Evolutionary conservation across 2,888 invertebrate genomes (phyloP), one percentile per base, ranked within the genome.

Genomic region (Chymomyza amoena): DNA sequence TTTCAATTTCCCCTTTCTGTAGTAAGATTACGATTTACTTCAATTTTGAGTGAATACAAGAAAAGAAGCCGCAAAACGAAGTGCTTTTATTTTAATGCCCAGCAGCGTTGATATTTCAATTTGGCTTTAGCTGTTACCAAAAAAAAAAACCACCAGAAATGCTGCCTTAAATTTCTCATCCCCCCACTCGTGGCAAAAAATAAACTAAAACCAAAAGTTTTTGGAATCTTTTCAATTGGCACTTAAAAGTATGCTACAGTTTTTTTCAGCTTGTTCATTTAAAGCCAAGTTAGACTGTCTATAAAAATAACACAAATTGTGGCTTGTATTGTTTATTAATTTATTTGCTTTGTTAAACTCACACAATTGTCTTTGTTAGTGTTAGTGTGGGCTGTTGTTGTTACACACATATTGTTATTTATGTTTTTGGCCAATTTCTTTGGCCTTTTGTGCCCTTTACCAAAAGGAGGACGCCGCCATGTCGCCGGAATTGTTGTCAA

Each of bases 401-500:
- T 56, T 51, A 4, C 20, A 61, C 63, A 39, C 10, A 39, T 15
- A 61, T 25, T 18, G 59, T 45, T 45, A 45, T 45, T 45, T 45
- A 45, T 45, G 39, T 45, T 45, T 45, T 45, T 13, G 13, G 39
- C 39, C 39, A 45, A 45, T 45, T 45, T 45, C 25, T 45, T 45
- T 10, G 39, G 39, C 39, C 13, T 13, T 45, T 45, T 45, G 39
- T 45, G 39, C 13, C 39, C 39, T 45, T 45, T 45, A 13, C 39
- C 39, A 45, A 4, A 3, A 45, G 13, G 4, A 13, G 28, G 28
- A 28, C 6, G 6, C 28, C 39, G 39, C 39, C 39, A 10, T 4
- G 13, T 13, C 39, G 54, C 20, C 18, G 57, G 80, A 85, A 76
- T 83, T 72, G 77, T 77, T 79, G 77, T 81, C 73, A 73, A 86